Percentiles rank a stretch among this genome's conserved stretches.
phyloP scores from a whole-genome alignment of 2,888 invertebrate genomes.

The Sesia apiformis region DNA sequence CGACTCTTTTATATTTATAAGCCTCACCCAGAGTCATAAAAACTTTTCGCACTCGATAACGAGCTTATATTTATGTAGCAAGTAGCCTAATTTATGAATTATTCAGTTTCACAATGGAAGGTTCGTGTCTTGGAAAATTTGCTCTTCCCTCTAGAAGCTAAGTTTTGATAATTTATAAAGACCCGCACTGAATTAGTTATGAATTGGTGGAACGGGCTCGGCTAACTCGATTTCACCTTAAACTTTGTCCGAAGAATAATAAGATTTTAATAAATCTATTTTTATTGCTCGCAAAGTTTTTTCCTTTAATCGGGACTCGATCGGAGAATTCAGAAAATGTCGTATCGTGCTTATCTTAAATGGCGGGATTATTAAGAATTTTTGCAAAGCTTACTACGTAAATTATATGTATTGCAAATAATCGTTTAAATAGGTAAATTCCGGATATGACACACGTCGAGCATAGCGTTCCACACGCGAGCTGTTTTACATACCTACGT shows the following conservation, averaged over 20 bases:
- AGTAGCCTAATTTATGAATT: constrained; percentile 33
- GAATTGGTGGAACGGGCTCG: constrained; percentile 16
- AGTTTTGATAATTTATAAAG: constrained; percentile 26
- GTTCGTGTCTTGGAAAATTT: constrained; percentile 37
- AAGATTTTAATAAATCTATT: neutral
- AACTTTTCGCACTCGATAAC: constrained; percentile 15
- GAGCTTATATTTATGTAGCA: constrained; percentile 21
- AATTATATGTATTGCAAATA: too few species aligned
- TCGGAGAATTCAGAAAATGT: too few species aligned
- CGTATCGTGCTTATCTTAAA: too few species aligned
- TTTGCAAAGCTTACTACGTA: too few species aligned
- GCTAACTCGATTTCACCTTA: constrained; percentile 9
- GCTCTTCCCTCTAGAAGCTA: constrained; percentile 17
- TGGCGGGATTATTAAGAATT: too few species aligned
- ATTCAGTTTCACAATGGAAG: constrained; percentile 39
- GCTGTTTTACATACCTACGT: too few species aligned
- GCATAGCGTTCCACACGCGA: too few species aligned
- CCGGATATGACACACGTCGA: too few species aligned
- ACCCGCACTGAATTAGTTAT: constrained; percentile 10
- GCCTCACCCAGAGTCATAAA: constrained; percentile 10
- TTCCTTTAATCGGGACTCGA: too few species aligned
- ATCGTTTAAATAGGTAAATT: too few species aligned
- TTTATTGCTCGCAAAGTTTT: neutral
- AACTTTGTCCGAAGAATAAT: constrained; percentile 1
- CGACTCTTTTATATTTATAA: constrained; percentile 11